Conservation (phyloP, 2,888 invertebrate species). For the Ennomos erosarius region DNA sequence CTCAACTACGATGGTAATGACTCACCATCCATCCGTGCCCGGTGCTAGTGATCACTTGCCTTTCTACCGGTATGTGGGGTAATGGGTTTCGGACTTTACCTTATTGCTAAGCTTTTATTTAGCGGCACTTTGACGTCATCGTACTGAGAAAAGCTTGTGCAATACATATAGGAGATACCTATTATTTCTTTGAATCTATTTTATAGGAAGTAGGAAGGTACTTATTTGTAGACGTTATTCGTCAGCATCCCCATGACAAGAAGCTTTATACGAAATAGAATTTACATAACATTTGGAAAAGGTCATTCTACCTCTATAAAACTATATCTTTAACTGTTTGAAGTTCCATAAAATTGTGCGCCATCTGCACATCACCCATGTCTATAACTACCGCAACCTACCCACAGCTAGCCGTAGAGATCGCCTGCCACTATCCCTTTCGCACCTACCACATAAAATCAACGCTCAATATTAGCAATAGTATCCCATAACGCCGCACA, state of each 20-base stretch:
- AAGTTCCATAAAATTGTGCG: not conserved
- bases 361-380: slow-evolving; percentile 19
- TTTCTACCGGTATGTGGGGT: slow-evolving; percentile 14
- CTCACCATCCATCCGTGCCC: slow-evolving; percentile 25
- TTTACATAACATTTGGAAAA: no score
- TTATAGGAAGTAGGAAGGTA: no score
- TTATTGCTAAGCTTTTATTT: slow-evolving; percentile 11
- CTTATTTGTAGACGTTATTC: no score
- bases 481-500: slow-evolving; percentile 54
- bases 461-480: slow-evolving; percentile 60
- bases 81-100: slow-evolving; percentile 18
- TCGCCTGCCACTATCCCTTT: slow-evolving; percentile 38
- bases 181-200: no score
- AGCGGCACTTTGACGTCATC: slow-evolving; percentile 13
- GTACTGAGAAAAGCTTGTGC: slow-evolving; percentile 2
- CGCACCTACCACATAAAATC: slow-evolving; percentile 48
- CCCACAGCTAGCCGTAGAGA: slow-evolving; percentile 27
- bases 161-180: no score
- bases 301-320: no score
- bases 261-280: no score
- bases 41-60: slow-evolving; percentile 7
- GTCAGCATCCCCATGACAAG: no score
- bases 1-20: slow-evolving; percentile 26
- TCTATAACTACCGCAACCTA: slow-evolving; percentile 12
- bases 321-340: no score